Percentiles rank a stretch among this genome's conserved stretches.
These are phyloP conservation scores for Sphenodon punctatus DNA, from an alignment of 2,797 vertebrate species.

Conservation along the genomic window DNA sequence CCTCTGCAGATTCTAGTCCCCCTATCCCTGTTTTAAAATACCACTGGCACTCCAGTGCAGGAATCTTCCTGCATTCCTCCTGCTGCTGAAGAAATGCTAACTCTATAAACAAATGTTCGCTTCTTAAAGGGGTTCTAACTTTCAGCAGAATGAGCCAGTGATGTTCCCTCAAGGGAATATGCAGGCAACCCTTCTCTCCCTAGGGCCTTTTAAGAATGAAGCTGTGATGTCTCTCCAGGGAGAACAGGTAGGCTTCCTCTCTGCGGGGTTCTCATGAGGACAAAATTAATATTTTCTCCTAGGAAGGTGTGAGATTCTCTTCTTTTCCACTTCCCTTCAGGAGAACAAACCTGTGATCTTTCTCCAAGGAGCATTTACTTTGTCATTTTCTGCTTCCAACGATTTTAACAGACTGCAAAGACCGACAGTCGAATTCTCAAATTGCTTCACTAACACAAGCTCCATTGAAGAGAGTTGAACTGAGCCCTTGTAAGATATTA, in stretches of 20 bases:
- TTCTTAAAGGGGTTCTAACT: neutral
- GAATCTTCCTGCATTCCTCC: neutral
- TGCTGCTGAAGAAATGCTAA: no score
- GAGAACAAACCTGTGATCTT: constrained; percentile 35
- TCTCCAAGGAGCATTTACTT: constrained; percentile 1
- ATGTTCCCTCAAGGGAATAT: neutral
- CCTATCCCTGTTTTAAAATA: neutral
- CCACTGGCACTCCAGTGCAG: no score
- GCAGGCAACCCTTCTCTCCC: neutral
- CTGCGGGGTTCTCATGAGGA: neutral
- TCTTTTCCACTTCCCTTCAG: neutral
- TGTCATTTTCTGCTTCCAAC: constrained; percentile 42
- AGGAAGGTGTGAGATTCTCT: neutral
- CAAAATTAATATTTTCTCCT: neutral
- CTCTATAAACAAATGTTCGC: neutral
- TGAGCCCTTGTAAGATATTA: no score
- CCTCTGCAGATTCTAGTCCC: neutral
- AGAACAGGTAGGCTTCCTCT: neutral
- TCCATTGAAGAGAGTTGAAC: no score
- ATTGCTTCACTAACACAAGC: no score
- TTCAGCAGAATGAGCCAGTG: constrained; percentile 32
- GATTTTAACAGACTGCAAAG: neutral
- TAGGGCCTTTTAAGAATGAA: neutral
- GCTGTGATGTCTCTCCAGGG: constrained; percentile 50
- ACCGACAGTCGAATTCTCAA: no score